phyloP scores from a whole-genome alignment of 1,140 invertebrate genomes.

The Venturia canescens region DNA sequence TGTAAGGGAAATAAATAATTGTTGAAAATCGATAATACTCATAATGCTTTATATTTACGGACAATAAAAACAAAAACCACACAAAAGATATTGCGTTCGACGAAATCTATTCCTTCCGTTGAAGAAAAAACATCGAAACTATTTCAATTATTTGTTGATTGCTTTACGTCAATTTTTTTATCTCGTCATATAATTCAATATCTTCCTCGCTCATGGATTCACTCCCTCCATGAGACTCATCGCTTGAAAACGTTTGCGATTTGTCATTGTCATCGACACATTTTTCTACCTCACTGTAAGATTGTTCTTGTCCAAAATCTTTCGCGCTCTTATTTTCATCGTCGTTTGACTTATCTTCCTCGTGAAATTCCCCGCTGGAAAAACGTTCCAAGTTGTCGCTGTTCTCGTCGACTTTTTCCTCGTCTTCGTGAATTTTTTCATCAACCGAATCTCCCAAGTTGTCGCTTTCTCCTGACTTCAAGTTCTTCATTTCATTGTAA shows the following conservation, averaged over 20 bases:
- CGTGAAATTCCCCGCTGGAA: neutral
- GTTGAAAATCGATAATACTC: neutral
- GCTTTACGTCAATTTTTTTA: neutral
- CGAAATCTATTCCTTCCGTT: conserved; percentile 6
- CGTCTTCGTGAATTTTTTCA: neutral
- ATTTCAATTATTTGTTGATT: neutral
- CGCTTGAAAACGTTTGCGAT: neutral
- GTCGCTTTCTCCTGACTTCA: conserved; percentile 31
- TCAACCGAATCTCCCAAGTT: neutral
- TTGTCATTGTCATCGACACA: neutral
- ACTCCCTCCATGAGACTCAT: neutral
- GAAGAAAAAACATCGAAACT: neutral
- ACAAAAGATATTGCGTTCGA: neutral
- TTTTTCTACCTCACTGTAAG: too few relatives aligned
- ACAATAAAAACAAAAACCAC: conserved; percentile 14
- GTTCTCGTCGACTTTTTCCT: neutral
- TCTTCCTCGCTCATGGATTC: neutral
- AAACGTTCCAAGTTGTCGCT: neutral
- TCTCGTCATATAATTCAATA: neutral
- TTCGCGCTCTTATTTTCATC: neutral
- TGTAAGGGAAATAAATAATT: conserved; percentile 5
- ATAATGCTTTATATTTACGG: conserved; percentile 19
- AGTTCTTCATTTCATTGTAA: conserved; percentile 57
- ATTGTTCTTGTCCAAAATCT: neutral
- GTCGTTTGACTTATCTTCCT: neutral